Percentiles rank a stretch among this genome's conserved stretches.
Evolutionary conservation across 2,797 vertebrate genomes (phyloP).

Genomic region (Acanthiza pusilla): DNA sequence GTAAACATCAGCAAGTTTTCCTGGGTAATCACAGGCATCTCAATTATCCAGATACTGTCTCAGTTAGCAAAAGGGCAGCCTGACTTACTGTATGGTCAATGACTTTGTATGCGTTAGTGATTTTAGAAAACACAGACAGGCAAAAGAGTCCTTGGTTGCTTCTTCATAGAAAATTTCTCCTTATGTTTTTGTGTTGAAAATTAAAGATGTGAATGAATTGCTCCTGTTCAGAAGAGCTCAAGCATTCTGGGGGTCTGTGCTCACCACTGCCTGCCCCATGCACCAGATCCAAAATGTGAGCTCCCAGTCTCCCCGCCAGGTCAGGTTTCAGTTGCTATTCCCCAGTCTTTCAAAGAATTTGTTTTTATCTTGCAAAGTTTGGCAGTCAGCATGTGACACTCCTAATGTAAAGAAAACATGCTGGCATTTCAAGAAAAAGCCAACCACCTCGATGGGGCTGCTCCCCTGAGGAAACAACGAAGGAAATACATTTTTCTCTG

Average conservation of each 20-base stretch:
- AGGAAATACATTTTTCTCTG: not conserved
- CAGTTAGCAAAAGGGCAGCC: slow-evolving; percentile 28
- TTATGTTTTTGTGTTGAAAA: not conserved
- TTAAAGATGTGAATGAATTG: not conserved
- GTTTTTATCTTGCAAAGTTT: not conserved
- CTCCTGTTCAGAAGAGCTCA: not conserved
- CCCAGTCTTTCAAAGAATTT: not conserved
- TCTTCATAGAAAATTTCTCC: not conserved
- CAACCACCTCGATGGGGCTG: not conserved
- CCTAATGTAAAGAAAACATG: not conserved
- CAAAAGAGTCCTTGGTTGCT: not conserved
- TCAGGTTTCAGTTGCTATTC: not conserved
- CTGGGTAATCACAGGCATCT: slow-evolving; percentile 4
- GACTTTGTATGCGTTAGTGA: not conserved
- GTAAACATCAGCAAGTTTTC: slow-evolving; percentile 55
- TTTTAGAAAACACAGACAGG: not conserved
- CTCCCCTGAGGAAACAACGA: not conserved
- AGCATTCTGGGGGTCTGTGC: not conserved
- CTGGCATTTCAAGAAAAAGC: not conserved
- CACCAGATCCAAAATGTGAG: not conserved
- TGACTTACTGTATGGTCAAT: not conserved
- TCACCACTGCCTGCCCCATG: not conserved
- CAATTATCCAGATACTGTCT: slow-evolving; percentile 12
- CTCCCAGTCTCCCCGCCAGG: not conserved
- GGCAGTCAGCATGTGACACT: not conserved